Evolutionary conservation across 2,797 vertebrate genomes (phyloP).

Genomic region (Poecile montanus): DNA sequence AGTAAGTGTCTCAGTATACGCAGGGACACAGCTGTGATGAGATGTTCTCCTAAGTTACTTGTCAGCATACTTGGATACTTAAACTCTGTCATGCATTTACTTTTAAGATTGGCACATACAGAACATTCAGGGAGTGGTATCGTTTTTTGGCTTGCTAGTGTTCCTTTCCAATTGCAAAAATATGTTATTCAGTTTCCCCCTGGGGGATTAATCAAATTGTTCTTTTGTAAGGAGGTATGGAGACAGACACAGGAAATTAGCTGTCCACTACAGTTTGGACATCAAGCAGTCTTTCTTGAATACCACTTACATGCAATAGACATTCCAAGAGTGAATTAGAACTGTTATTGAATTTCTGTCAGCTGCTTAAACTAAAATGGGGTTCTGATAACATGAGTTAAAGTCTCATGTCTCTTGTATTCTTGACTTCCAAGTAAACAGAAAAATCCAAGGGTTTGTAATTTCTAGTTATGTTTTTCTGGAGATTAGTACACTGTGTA

Average conservation of each 20-base stretch:
- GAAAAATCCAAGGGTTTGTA: background rate
- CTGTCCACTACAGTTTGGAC: constrained; percentile 38
- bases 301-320: constrained; percentile 30
- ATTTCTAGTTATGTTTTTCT: background rate
- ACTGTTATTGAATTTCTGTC: constrained; percentile 64
- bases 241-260: constrained; percentile 50
- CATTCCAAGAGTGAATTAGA: constrained; percentile 64
- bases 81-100: background rate
- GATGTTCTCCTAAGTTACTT: background rate
- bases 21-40: background rate
- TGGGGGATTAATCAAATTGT: constrained; percentile 20
- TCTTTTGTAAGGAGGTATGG: background rate
- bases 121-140: background rate
- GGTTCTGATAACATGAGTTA: constrained; percentile 41
- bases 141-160: background rate
- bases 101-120: background rate
- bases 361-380: constrained; percentile 33
- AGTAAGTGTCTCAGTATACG: background rate
- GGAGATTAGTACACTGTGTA: background rate
- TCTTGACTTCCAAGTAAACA: background rate
- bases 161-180: background rate
- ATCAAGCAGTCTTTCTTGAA: constrained; percentile 48
- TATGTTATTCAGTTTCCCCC: background rate
- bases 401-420: background rate
- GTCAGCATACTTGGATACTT: background rate